Evolutionary conservation across 2,888 invertebrate genomes (phyloP), one percentile per base, ranked within the genome.

Genomic region (Cinara cedri): DNA sequence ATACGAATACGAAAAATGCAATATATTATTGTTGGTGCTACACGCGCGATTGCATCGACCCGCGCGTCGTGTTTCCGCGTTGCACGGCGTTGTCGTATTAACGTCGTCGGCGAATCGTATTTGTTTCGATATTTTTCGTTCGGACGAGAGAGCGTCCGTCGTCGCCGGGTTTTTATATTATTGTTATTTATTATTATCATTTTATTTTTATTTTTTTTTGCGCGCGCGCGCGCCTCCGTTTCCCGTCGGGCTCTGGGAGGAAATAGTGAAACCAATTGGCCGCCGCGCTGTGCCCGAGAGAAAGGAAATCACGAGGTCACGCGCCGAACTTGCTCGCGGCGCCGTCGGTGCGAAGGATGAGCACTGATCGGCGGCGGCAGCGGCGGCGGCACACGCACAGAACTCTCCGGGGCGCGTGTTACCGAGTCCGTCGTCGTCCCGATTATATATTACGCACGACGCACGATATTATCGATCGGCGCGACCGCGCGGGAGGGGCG

Each of bases 231-330:
- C 8, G n/a, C n/a, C n/a, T 68, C 14, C 34, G 34, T 3, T 34
- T 34, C 34, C 14, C 24, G 24, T 51, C 24, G 51, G 9, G 16
- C 42, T 57, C 19, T 19, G 68, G 68, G 49, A 60, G 60, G 49
- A 72, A 72, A 51, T 51, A 72, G 72, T 72, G 72, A 72, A 72
- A 72, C 62, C 62, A 62, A 49, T 49, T 21, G 44, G 19, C 62
- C 19, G 16, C n/a, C 21, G 49, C 46, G 60, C 72, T 19, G 46
- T 24, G n/a, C n/a, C n/a, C 65, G 51, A 68, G 76, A 78, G 76
- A 78, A 78, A 78, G 76, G 76, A 78, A 78, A 78, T 78, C 68
- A 78, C 76, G 76, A 78, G 76, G 76, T 78, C 76, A 78, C 68
- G 60, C 76, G 66, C 34, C 21, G 10, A 68, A 34, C 76, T 68